phyloP scores from a whole-genome alignment of 2,888 invertebrate genomes.

The Drosophila kanekoi region DNA sequence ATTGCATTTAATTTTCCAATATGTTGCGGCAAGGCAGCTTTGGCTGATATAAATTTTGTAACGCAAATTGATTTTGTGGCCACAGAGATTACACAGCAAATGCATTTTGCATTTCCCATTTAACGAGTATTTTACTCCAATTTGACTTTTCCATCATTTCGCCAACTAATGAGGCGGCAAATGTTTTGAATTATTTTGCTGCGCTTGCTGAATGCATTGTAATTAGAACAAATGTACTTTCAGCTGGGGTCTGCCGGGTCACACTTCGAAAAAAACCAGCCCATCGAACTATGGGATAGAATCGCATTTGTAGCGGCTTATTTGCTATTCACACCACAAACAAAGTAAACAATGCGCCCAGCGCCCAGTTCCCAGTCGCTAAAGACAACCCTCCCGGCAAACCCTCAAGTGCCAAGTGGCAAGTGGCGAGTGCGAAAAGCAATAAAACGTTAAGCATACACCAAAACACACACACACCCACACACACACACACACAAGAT shows the following conservation, averaged over 20 bases:
- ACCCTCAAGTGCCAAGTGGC: slow-evolving; percentile 54
- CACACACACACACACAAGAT: slow-evolving; percentile 32
- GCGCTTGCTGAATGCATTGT: slow-evolving; percentile 57
- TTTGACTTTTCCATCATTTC: slow-evolving; percentile 36
- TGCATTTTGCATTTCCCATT: slow-evolving; percentile 65
- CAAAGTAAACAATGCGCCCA: slow-evolving; percentile 74
- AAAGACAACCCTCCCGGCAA: slow-evolving; percentile 61
- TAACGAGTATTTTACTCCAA: slow-evolving; percentile 44
- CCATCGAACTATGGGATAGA: slow-evolving; percentile 34
- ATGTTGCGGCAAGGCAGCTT: slow-evolving; percentile 25
- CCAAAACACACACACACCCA: slow-evolving; percentile 25
- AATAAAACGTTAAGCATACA: slow-evolving; percentile 71
- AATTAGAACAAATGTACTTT: slow-evolving; percentile 59
- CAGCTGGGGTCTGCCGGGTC: slow-evolving; percentile 23
- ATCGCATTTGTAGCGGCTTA: slow-evolving; percentile 69
- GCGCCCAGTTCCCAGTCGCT: slow-evolving; percentile 7
- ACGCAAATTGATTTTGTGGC: slow-evolving; percentile 77
- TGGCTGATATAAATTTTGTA: slow-evolving; percentile 59
- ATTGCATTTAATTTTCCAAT: slow-evolving; percentile 73
- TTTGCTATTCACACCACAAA: slow-evolving; percentile 80
- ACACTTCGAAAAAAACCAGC: slow-evolving; percentile 14
- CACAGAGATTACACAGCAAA: slow-evolving; percentile 74
- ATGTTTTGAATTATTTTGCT: slow-evolving; percentile 61
- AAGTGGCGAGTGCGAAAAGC: slow-evolving; percentile 73
- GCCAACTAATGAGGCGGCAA: slow-evolving; percentile 67